Conservation (phyloP, 2,113 vertebrate species). For the Zosterops hypoxanthus region DNA sequence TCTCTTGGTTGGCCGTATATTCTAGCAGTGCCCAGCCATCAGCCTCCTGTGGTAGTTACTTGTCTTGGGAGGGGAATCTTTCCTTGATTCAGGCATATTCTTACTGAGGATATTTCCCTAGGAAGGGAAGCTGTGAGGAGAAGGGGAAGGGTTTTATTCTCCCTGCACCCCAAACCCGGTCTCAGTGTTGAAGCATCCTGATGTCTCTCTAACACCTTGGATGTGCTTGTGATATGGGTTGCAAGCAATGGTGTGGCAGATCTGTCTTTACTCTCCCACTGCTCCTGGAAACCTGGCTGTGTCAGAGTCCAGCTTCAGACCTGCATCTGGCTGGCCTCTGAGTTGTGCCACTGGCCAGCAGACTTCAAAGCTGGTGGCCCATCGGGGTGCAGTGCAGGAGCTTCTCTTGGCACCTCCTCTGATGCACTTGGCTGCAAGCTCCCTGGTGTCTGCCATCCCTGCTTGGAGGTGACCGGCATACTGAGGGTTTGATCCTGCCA, state of each 20-base stretch:
- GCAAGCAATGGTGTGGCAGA: rapidly evolving
- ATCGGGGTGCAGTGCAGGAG: neutral
- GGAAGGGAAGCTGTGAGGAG: neutral
- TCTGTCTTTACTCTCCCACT: neutral
- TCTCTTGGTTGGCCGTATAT: neutral
- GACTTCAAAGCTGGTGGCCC: neutral
- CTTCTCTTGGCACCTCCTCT: neutral
- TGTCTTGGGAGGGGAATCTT: neutral
- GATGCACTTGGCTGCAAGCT: neutral
- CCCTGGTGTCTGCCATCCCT: neutral
- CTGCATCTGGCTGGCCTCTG: neutral
- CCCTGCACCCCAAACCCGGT: rapidly evolving
- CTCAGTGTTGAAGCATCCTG: neutral
- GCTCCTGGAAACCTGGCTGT: neutral
- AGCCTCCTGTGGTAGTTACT: neutral
- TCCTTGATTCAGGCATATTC: neutral
- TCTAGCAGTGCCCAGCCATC: neutral
- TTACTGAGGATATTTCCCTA: neutral
- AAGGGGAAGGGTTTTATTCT: neutral
- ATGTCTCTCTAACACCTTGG: neutral
- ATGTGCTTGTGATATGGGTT: neutral
- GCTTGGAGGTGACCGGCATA: neutral
- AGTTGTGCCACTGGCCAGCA: neutral
- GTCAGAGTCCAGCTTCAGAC: neutral
- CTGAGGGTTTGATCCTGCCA: slow-evolving; percentile 35